These are phyloP conservation scores for Chloropsis hardwickii DNA, from an alignment of 2,113 vertebrate genomes.

Conservation along the genomic window DNA sequence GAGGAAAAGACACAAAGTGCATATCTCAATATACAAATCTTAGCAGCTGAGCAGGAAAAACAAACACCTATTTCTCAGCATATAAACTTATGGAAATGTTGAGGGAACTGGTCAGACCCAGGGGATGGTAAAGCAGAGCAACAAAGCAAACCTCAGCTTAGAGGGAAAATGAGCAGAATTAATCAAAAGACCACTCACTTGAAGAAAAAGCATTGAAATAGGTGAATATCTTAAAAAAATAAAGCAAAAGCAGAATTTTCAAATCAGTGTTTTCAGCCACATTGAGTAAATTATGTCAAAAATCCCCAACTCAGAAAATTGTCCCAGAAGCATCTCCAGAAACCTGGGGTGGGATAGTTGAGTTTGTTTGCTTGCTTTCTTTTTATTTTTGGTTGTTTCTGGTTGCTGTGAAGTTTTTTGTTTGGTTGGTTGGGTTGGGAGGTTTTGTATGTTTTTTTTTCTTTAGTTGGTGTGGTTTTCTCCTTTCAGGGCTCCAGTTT, in stretches of 20 bases:
- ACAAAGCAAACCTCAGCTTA: neutral
- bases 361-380: neutral
- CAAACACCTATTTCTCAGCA: neutral
- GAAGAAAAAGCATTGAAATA: neutral
- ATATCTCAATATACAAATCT: neutral
- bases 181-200: neutral
- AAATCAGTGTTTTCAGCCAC: neutral
- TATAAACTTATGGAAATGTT: neutral
- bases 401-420: neutral
- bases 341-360: neutral
- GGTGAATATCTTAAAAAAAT: neutral
- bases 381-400: neutral
- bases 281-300: neutral
- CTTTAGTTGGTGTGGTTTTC: neutral
- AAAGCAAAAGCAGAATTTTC: neutral
- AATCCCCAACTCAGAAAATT: neutral
- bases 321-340: neutral
- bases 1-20: neutral
- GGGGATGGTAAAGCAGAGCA: neutral
- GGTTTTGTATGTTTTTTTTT: neutral
- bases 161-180: neutral
- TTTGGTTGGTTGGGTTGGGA: rapidly evolving
- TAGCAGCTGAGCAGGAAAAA: neutral
- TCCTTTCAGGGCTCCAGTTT: neutral
- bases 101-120: neutral